These are phyloP conservation scores for Ascaphus truei DNA, from an alignment of 2,113 vertebrate species.

Conservation along the genomic window DNA sequence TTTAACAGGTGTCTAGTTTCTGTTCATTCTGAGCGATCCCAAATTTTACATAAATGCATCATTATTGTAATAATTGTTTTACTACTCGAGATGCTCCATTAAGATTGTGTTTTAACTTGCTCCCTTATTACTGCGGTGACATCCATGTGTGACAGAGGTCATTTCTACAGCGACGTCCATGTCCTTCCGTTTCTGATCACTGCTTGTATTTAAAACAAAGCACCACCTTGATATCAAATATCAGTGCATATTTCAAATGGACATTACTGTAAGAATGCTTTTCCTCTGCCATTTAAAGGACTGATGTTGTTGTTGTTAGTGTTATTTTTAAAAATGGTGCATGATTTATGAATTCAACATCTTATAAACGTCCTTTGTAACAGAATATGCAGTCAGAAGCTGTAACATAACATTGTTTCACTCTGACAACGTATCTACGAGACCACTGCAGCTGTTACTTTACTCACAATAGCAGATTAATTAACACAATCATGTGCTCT, in stretches of 20 bases:
- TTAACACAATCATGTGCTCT: constrained; percentile 99
- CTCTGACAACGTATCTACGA: constrained; percentile 96
- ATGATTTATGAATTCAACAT: constrained; percentile 97
- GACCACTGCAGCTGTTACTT: constrained; percentile 97
- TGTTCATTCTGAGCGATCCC: not conserved
- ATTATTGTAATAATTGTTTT: constrained; percentile 76
- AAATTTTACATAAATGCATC: constrained; percentile 62
- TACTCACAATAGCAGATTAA: constrained; percentile 99
- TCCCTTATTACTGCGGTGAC: constrained; percentile 87
- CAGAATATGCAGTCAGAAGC: constrained; percentile 94
- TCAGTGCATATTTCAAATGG: constrained; percentile 88
- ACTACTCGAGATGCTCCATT: constrained; percentile 87
- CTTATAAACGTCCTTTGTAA: constrained; percentile 93
- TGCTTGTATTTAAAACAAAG: constrained; percentile 88
- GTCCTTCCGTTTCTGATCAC: constrained; percentile 68
- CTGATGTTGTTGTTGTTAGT: constrained; percentile 88
- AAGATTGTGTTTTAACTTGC: constrained; percentile 88
- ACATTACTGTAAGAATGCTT: constrained; percentile 87
- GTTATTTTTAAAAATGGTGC: constrained; percentile 83
- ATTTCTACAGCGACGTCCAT: constrained; percentile 69
- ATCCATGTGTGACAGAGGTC: constrained; percentile 78
- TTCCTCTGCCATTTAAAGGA: constrained; percentile 90
- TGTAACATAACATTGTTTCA: constrained; percentile 98
- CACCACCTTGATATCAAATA: constrained; percentile 81
- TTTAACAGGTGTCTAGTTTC: not conserved